Evolutionary conservation across 1,140 invertebrate genomes (phyloP).

Genomic region (Lucilia cuprina): DNA sequence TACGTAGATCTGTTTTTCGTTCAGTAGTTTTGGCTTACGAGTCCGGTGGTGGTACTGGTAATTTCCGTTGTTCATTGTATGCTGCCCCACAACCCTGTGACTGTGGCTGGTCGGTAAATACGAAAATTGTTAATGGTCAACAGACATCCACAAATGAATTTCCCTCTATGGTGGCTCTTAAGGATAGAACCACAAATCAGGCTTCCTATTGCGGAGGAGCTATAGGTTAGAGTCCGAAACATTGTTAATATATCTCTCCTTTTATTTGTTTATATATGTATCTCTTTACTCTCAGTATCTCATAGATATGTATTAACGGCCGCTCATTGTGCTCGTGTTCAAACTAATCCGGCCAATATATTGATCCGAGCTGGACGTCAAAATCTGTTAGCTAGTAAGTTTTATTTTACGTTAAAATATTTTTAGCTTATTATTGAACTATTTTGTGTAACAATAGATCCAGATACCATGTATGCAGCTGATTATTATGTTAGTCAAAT

Average conservation of each 20-base stretch:
- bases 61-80: constrained; percentile 48
- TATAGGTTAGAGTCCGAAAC: constrained; percentile 45
- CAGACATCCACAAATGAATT: constrained; percentile 49
- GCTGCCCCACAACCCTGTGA: constrained; percentile 45
- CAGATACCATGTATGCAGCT: constrained; percentile 11
- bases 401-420: background rate
- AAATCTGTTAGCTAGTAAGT: constrained; percentile 46
- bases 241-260: too few relatives aligned
- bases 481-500: constrained; percentile 44
- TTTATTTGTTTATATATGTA: too few relatives aligned
- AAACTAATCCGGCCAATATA: constrained; percentile 41
- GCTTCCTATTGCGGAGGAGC: constrained; percentile 48
- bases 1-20: constrained; percentile 49
- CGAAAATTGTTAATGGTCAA: constrained; percentile 52
- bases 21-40: constrained; percentile 51
- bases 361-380: constrained; percentile 50
- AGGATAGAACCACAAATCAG: constrained; percentile 40
- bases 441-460: background rate
- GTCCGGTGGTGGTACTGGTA: constrained; percentile 42
- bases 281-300: constrained; percentile 42
- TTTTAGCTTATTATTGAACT: background rate
- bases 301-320: constrained; percentile 51
- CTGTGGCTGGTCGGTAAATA: constrained; percentile 54
- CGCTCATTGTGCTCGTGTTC: constrained; percentile 46
- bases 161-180: constrained; percentile 52